Evolutionary conservation across 2,888 invertebrate genomes (phyloP), one percentile per base, ranked within the genome.

Genomic region (Microdon myrmicae): DNA sequence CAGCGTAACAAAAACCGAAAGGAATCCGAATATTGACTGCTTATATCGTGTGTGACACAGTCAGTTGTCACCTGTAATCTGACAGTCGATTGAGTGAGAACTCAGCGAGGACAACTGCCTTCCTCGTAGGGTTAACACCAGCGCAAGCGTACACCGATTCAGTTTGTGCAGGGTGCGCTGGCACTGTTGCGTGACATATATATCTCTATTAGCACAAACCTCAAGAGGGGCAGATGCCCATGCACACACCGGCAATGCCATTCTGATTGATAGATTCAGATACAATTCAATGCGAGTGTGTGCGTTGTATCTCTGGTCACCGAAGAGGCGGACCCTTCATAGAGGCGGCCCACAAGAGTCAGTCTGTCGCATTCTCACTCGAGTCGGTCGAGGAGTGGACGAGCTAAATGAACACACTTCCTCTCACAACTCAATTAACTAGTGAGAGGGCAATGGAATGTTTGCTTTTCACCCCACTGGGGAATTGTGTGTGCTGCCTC

Each of bases 51-150:
- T 74, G 71, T 75, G 77, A 77, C 77, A 76, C 75, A 75, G 72
- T 72, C 74, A 74, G 73, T 74, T 79, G 79, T 79, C 79, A 79
- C 79, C 79, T 79, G 79, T 73, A 75, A 75, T 76, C 76, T 78
- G 78, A 77, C 77, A 75, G 77, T 72, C 71, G 68, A 68, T 71
- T 71, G 69, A 70, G 69, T 70, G 68, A 71, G 71, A 71, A 70
- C 69, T 71, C 68, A 68, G 68, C 68, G 64, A 70, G 68, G 70
- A 69, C 56, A 67, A 70, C 69, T 71, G 68, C 61, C 67, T 70
- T 49, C 60, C 19, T 22, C 8, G 13, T 22, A 39, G n/a, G 6
- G 8, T 23, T 20, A 44, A 47, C 29, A 44, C 53, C 4, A 44
- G 66, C 66, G 66, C 66, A 66, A 58, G 64, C 64, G 64, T 53